phyloP scores from a whole-genome alignment of 2,888 invertebrate genomes.

The Amphiduros pacificus region DNA sequence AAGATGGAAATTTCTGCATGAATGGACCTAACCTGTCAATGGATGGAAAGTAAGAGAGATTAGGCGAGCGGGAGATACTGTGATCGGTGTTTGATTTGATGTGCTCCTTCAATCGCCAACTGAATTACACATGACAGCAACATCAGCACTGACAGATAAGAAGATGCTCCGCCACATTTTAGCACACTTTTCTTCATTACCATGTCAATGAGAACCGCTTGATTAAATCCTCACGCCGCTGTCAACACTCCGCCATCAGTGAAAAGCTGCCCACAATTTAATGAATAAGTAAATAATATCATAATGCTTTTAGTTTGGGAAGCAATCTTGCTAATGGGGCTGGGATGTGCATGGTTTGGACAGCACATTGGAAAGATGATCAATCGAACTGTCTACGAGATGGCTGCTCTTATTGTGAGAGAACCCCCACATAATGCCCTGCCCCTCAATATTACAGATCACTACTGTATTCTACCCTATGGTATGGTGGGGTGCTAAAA shows the following conservation, averaged over 20 bases:
- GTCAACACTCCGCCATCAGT: neutral
- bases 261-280: neutral
- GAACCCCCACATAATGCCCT: no score
- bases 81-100: neutral
- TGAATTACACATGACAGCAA: neutral
- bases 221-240: neutral
- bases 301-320: constrained; percentile 1
- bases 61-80: neutral
- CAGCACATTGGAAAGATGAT: neutral
- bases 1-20: no score
- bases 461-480: neutral
- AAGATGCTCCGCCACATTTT: neutral
- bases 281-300: constrained; percentile 3
- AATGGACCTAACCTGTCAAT: no score
- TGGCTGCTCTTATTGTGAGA: no score
- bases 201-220: neutral
- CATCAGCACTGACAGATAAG: neutral
- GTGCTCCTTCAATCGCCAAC: neutral
- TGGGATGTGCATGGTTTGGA: neutral
- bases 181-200: neutral
- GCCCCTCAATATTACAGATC: neutral
- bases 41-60: neutral
- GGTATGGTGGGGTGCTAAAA: neutral
- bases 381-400: neutral
- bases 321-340: neutral